Percentiles rank a stretch among this genome's conserved stretches.
phyloP scores from a whole-genome alignment of 2,113 vertebrate species.

The Hyla sarda region DNA sequence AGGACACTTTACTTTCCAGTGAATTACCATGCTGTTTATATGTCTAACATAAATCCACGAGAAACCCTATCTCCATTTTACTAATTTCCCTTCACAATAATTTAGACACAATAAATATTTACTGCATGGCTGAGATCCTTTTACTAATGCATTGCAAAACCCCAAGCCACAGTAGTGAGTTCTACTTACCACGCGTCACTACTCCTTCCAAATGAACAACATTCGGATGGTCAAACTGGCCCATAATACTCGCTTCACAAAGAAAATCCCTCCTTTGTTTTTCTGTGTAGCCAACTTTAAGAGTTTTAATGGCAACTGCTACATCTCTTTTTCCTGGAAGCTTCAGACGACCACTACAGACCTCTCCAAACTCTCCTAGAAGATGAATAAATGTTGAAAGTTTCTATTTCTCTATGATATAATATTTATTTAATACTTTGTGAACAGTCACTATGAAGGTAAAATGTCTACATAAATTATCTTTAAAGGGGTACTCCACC shows the following conservation, averaged over 20 bases:
- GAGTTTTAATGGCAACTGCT: conserved; percentile 94
- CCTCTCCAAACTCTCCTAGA: conserved; percentile 97
- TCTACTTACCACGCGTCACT: conserved; percentile 89
- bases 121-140: not conserved
- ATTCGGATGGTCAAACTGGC: conserved; percentile 97
- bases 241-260: conserved; percentile 98
- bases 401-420: too few relatives aligned
- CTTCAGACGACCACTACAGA: conserved; percentile 95
- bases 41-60: conserved; percentile 6
- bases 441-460: too few relatives aligned
- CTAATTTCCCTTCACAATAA: not conserved
- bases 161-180: not conserved
- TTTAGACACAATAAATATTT: conserved; percentile 13
- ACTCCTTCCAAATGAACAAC: conserved; percentile 97
- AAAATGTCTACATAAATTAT: too few relatives aligned
- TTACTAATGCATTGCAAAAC: not conserved
- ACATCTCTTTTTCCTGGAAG: conserved; percentile 94
- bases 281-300: conserved; percentile 97
- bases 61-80: conserved; percentile 60
- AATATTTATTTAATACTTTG: too few relatives aligned
- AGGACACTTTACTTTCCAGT: conserved; percentile 9
- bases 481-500: too few relatives aligned
- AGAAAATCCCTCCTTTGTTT: conserved; percentile 96
- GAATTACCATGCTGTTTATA: not conserved
- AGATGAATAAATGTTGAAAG: conserved; percentile 62